Evolutionary conservation across 2,113 vertebrate species (phyloP).

Genomic region (Amblyornis subalaris): DNA sequence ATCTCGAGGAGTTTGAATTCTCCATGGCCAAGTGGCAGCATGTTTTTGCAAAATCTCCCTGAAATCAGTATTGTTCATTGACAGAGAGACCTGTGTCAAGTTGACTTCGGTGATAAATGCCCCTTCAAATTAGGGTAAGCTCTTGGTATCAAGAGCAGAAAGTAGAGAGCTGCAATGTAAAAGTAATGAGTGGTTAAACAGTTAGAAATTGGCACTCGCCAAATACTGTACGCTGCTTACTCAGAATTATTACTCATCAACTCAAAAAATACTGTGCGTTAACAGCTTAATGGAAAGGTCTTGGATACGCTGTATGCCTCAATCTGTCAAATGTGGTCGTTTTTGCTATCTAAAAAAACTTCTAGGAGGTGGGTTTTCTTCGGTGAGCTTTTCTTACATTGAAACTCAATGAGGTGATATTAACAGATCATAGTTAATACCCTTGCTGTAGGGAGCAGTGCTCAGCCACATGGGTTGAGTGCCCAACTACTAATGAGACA

Average conservation of each 20-base stretch:
- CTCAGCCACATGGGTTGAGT: neutral
- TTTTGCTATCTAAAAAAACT: neutral
- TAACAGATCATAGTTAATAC: neutral
- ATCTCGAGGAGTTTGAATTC: neutral
- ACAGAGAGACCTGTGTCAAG: neutral
- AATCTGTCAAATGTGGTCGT: neutral
- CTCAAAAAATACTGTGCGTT: neutral
- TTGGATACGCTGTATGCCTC: neutral
- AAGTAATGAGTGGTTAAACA: neutral
- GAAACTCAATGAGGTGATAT: neutral
- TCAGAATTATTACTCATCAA: neutral
- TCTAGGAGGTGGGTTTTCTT: neutral
- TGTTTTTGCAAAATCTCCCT: neutral
- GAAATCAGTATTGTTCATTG: neutral
- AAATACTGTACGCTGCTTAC: neutral
- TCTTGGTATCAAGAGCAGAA: neutral
- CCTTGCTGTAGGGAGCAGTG: neutral
- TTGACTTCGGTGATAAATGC: rapidly evolving
- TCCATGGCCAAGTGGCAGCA: rapidly evolving
- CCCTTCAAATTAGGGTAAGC: neutral
- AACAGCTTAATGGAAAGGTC: neutral
- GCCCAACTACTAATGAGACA: neutral
- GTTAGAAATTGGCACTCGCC: neutral
- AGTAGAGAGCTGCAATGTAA: neutral
- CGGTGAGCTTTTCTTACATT: neutral